phyloP scores from a whole-genome alignment of 2,888 invertebrate species.

The Chalcosyrphus nemorum region DNA sequence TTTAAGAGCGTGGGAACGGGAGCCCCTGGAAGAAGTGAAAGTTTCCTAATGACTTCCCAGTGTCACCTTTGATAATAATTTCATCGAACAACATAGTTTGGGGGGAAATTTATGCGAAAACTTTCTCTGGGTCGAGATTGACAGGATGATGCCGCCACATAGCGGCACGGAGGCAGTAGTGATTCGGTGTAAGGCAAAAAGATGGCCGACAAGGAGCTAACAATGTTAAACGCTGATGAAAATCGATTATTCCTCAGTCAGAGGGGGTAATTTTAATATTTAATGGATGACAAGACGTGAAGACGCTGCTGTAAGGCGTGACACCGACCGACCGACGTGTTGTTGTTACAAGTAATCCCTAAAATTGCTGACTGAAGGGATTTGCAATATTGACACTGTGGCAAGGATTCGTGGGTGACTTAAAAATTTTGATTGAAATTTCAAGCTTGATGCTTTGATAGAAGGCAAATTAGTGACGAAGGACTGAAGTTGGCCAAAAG shows the following conservation, averaged over 20 bases:
- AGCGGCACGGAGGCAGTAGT: too few species aligned
- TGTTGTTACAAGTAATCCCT: not conserved
- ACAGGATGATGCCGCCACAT: constrained; percentile 1
- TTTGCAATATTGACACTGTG: not conserved
- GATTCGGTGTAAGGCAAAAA: not conserved
- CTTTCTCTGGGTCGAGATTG: constrained; percentile 16
- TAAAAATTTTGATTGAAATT: constrained; percentile 16
- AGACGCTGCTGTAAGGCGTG: not conserved
- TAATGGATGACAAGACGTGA: constrained; percentile 30
- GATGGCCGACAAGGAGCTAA: constrained; percentile 30
- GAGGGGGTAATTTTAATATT: constrained; percentile 49
- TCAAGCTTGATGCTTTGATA: not conserved
- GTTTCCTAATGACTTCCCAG: constrained; percentile 11
- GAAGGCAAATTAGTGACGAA: constrained; percentile 11
- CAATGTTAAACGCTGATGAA: constrained; percentile 34
- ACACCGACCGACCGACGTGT: constrained; percentile 3
- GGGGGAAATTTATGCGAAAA: constrained; percentile 42
- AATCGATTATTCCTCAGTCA: constrained; percentile 50
- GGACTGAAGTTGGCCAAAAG: not conserved
- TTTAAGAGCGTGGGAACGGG: not conserved
- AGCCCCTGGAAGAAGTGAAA: not conserved
- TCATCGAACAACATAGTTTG: constrained; percentile 20
- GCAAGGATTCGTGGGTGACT: not conserved
- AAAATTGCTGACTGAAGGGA: constrained; percentile 2
- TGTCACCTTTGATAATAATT: constrained; percentile 28